Evolutionary conservation across 2,113 vertebrate species (phyloP).

Genomic region (Malurus melanocephalus): DNA sequence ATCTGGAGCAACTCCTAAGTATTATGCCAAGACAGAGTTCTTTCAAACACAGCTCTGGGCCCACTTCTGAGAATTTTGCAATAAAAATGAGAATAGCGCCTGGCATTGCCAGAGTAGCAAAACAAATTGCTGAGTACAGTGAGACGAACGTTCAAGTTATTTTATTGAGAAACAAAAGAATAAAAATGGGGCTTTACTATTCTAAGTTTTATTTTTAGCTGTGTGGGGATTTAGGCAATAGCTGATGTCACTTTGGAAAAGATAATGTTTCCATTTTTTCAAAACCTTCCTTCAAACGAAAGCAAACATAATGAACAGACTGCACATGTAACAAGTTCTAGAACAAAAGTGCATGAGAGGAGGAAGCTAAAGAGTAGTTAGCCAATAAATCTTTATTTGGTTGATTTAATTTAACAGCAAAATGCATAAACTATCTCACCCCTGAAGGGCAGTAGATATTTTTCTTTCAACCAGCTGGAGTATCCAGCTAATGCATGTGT

Average conservation of each 20-base stretch:
- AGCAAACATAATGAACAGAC: not conserved
- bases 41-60: not conserved
- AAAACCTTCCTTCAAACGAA: not conserved
- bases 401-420: not conserved
- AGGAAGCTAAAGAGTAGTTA: not conserved
- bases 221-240: not conserved
- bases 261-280: not conserved
- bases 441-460: not conserved
- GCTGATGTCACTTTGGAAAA: not conserved
- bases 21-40: not conserved
- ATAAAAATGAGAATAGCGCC: not conserved
- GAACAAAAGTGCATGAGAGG: not conserved
- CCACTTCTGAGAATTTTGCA: not conserved
- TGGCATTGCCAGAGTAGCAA: not conserved
- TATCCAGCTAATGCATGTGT: not conserved
- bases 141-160: accelerated
- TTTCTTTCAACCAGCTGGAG: not conserved
- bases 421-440: not conserved
- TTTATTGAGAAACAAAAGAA: not conserved
- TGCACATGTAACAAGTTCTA: not conserved
- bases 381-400: not conserved
- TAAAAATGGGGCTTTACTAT: not conserved
- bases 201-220: not conserved
- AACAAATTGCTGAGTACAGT: not conserved
- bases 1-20: not conserved